Evolutionary conservation across 2,888 invertebrate genomes (phyloP).

Genomic region (Tachystola acroxantha): DNA sequence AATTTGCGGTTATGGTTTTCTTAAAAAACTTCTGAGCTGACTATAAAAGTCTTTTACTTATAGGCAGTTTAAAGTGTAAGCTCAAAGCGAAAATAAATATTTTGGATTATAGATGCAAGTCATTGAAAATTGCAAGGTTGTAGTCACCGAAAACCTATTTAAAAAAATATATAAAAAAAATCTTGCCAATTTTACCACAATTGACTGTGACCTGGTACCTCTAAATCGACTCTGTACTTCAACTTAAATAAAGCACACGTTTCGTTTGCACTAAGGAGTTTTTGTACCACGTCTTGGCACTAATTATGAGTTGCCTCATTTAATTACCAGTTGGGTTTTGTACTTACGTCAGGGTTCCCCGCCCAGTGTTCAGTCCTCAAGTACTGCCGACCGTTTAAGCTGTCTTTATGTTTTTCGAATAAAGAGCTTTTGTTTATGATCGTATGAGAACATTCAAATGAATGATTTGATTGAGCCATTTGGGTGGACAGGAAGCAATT

Average conservation of each 20-base stretch:
- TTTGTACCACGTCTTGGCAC: slow-evolving; percentile 16
- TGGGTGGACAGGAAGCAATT: slow-evolving; percentile 58
- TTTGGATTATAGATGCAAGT: too few species aligned
- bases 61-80: too few species aligned
- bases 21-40: too few species aligned
- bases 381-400: slow-evolving; percentile 34
- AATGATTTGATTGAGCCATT: slow-evolving; percentile 57
- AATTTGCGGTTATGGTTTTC: too few species aligned
- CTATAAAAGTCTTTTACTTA: too few species aligned
- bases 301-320: slow-evolving; percentile 59
- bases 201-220: too few species aligned
- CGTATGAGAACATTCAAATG: slow-evolving; percentile 52
- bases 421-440: slow-evolving; percentile 66
- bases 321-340: slow-evolving; percentile 62
- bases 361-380: slow-evolving; percentile 49
- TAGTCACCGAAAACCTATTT: too few species aligned
- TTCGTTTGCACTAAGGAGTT: neutral
- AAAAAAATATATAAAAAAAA: too few species aligned
- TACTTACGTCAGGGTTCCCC: slow-evolving; percentile 56
- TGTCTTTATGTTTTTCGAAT: slow-evolving; percentile 32
- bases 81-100: too few species aligned
- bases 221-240: too few species aligned
- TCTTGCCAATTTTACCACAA: too few species aligned
- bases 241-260: neutral
- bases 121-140: too few species aligned